A percentile compares a stretch with the other conserved stretches of the same genome.
Evolutionary conservation across 2,797 vertebrate species (phyloP).

Genomic region (Hippoglossus hippoglossus): DNA sequence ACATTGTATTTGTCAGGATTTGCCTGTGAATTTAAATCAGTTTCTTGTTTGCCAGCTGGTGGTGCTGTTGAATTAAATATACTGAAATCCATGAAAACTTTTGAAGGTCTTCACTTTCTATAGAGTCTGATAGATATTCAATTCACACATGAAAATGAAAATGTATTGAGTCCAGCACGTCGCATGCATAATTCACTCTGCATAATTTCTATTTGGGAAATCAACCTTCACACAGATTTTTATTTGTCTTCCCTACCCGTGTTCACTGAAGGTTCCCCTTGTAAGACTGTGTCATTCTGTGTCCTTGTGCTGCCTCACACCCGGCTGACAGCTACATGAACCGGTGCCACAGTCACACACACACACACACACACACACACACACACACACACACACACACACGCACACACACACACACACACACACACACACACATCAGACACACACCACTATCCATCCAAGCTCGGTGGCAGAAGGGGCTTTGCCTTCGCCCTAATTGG

Average conservation of each 20-base stretch:
- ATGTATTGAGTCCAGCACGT: slow-evolving; percentile 5
- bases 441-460: slow-evolving; percentile 12
- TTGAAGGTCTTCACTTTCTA: slow-evolving; percentile 47
- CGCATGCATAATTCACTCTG: slow-evolving; percentile 24
- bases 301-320: slow-evolving; percentile 36
- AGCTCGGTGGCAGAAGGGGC: slow-evolving; percentile 70
- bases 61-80: slow-evolving; percentile 66
- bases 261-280: background rate
- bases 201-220: slow-evolving; percentile 10
- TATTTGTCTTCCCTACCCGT: slow-evolving; percentile 1
- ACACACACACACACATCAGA: slow-evolving; percentile 15
- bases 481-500: slow-evolving; percentile 81
- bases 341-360: slow-evolving; percentile 16
- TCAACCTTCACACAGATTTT: too few species aligned
- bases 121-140: slow-evolving; percentile 26
- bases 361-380: slow-evolving; percentile 24
- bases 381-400: slow-evolving; percentile 6
- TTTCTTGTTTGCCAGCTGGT: slow-evolving; percentile 60
- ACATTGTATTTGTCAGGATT: slow-evolving; percentile 4
- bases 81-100: slow-evolving; percentile 32
- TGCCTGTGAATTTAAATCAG: slow-evolving; percentile 46
- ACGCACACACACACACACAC: slow-evolving; percentile 18
- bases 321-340: slow-evolving; percentile 18
- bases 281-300: slow-evolving; percentile 6
- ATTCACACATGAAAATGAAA: slow-evolving; percentile 31